These are phyloP conservation scores for Pseudomyrmex cubaensis DNA, from an alignment of 1,140 invertebrate genomes.

Conservation along the genomic window DNA sequence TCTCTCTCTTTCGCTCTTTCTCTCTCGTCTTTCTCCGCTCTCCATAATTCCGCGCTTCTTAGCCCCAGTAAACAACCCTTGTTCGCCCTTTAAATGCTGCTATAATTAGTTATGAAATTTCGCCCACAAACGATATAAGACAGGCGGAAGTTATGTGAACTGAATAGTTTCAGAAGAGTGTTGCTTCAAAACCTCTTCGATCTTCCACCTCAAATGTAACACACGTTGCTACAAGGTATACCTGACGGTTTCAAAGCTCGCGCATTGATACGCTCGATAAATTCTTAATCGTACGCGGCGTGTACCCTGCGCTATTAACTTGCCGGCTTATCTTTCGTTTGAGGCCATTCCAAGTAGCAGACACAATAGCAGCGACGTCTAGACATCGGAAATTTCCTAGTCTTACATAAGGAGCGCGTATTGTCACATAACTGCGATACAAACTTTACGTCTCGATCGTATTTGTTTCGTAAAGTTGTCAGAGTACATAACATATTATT, in stretches of 20 bases:
- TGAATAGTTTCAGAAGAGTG: not conserved
- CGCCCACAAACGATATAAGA: not conserved
- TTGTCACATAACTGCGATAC: not conserved
- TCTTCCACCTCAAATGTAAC: not conserved
- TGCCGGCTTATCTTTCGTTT: not conserved
- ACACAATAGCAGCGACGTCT: not conserved
- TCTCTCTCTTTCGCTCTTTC: too few species aligned
- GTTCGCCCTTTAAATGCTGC: not conserved
- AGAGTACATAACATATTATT: too few species aligned
- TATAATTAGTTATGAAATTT: slow-evolving; percentile 44
- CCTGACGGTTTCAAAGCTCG: too few species aligned
- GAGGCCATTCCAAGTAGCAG: not conserved
- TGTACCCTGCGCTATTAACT: not conserved
- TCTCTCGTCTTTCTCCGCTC: not conserved
- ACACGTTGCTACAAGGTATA: not conserved
- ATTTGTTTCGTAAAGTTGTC: not conserved
- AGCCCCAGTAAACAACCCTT: not conserved
- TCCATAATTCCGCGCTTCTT: not conserved
- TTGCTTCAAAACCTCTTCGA: not conserved
- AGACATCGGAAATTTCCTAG: not conserved
- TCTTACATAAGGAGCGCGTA: not conserved
- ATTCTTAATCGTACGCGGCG: not conserved
- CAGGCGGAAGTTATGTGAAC: not conserved
- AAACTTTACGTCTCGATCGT: not conserved
- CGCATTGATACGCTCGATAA: not conserved